Base-by-base conservation (phyloP, 2,113 vertebrate genomes). In the Trogon surrucura region DNA sequence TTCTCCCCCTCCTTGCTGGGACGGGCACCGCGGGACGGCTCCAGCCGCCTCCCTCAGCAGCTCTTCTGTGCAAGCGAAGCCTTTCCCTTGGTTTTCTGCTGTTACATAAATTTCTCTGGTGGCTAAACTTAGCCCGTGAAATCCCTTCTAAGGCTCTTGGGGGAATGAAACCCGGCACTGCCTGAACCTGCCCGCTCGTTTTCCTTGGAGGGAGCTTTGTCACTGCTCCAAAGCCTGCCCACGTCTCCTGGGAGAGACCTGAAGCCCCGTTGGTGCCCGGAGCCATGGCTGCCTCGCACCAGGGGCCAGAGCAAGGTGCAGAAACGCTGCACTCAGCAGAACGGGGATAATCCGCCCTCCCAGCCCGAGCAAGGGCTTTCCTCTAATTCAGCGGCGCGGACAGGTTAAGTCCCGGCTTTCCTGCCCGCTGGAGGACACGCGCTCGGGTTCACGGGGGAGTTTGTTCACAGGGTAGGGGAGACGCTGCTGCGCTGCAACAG, bases 311-410 rank as follows among this genome's bases (percentile, higher is more conserved):
- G 88, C 88, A 22, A 17, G 79, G 86, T 12, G 3, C 19, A 47
- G 93, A 75, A 91, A 50, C 11, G 85, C 95, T 90, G 94, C 66
- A 2, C 54, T 13, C 50, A 90, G 85, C 92, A 77, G 75, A 36
- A 80, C 10, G 0, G 80, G 85, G 95, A 95, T 96, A 61, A 96
- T 91, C 92, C 26, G 0, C 21, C 32, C 90, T 79, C 53, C 4
- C 0, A 78, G 77, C 77, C 66, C 8, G 0, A 69, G 93, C 88
- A 47, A 78, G 56, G 85, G 21, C 89, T 87, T 74, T 56, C 41
- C 84, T 88, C 66, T 82, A 64, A 77, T 53, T 79, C 74, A 7
- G 61, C 11, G 2, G 36, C 82, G 13, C 64, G 53, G 75, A 10
- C 73, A 54, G 81, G 62, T 80, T 85, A 91, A 80, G 51, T 61